Conservation (phyloP, 1,140 invertebrate species). For the Lysiphlebus fabarum region DNA sequence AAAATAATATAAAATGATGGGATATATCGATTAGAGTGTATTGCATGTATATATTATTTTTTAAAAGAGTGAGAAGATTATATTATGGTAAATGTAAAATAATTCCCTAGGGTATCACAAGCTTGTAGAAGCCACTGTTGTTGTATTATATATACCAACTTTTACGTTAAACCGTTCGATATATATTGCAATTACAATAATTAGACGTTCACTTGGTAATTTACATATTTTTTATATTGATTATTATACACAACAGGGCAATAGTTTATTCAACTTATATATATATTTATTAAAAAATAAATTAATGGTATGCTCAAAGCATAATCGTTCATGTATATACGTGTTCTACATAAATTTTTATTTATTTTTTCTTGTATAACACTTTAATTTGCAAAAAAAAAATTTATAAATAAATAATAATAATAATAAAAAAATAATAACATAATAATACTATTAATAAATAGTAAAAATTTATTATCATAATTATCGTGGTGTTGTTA, state of each 20-base stretch:
- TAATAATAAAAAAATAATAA: too few relatives aligned
- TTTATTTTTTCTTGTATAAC: too few relatives aligned
- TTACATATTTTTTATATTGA: conserved; percentile 22
- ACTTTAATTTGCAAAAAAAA: too few relatives aligned
- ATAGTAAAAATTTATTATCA: too few relatives aligned
- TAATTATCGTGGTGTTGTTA: too few relatives aligned
- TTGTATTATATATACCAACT: too few relatives aligned
- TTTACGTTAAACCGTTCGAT: not conserved
- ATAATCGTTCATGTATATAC: conserved; percentile 6
- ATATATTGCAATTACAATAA: conserved; percentile 28
- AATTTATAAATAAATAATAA: too few relatives aligned
- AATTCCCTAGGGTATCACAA: not conserved
- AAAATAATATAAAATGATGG: conserved; percentile 19
- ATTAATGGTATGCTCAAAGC: conserved; percentile 20
- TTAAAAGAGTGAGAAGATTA: conserved; percentile 8
- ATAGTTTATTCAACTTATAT: conserved; percentile 17
- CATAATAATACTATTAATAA: too few relatives aligned
- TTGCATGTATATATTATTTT: conserved; percentile 13
- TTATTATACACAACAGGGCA: conserved; percentile 11
- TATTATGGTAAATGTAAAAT: not conserved
- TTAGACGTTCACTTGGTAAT: conserved; percentile 24
- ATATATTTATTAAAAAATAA: conserved; percentile 19
- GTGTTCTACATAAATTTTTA: conserved; percentile 15
- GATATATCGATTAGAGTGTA: conserved; percentile 29
- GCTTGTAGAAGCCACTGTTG: too few relatives aligned